A percentile compares a stretch with the other conserved stretches of the same genome.
Conservation (phyloP, 2,888 invertebrate species). For the Drosophila longiperda region DNA sequence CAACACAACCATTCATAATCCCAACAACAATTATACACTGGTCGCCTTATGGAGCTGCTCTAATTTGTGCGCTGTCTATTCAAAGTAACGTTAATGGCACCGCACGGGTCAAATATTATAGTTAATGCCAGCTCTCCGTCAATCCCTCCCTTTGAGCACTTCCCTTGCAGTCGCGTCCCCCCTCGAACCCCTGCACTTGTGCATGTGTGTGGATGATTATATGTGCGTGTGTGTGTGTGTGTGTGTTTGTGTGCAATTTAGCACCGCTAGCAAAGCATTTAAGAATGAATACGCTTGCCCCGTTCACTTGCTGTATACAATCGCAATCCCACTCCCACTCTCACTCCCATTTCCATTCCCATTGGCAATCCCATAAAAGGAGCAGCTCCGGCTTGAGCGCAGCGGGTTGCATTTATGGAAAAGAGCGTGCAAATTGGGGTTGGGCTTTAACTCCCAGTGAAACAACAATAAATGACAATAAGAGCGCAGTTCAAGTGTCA, state of each 20-base stretch:
- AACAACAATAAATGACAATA: conserved; percentile 78
- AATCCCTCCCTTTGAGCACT: background rate
- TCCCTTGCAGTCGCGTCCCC: conserved; percentile 31
- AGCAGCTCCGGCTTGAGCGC: conserved; percentile 40
- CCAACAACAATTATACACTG: conserved; percentile 64
- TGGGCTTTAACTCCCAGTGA: conserved; percentile 44
- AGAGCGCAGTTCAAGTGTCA: conserved; percentile 80
- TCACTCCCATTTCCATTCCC: conserved; percentile 13
- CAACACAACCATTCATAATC: conserved; percentile 1
- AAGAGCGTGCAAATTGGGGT: conserved; percentile 78
- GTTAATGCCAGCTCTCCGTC: conserved; percentile 49
- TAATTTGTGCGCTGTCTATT: conserved; percentile 70
- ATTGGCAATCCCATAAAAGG: conserved; percentile 42
- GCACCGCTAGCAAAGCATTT: conserved; percentile 70
- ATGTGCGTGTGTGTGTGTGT: conserved; percentile 8
- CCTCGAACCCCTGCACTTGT: conserved; percentile 37
- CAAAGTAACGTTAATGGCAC: conserved; percentile 74
- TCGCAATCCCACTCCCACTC: background rate
- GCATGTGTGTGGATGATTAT: conserved; percentile 6
- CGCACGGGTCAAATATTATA: conserved; percentile 74
- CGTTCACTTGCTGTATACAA: conserved; percentile 16
- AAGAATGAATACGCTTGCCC: conserved; percentile 44
- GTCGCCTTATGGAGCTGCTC: conserved; percentile 29
- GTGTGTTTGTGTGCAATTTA: conserved; percentile 77
- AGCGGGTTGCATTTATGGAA: conserved; percentile 70